Base-by-base conservation (phyloP, 1,140 invertebrate species). In the Sitophilus oryzae region DNA sequence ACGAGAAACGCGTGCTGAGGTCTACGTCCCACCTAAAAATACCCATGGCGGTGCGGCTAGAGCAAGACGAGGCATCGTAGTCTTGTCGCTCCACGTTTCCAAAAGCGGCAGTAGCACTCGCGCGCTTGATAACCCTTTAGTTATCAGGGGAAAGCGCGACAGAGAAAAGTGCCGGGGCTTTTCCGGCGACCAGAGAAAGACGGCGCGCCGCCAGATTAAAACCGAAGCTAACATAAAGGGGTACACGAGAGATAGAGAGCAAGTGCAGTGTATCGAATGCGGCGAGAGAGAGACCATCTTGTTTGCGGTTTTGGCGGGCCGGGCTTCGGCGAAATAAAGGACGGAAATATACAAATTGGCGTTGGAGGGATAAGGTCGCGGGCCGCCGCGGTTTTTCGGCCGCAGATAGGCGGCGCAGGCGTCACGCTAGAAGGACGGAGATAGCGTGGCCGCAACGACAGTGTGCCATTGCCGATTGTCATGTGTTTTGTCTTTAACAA, bases 111-210 rank as follows among this genome's bases (percentile, higher is more conserved):
- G 60, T 58, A 66, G 61, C n/a, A n/a, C n/a, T 64, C 61, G 62
- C 64, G 67, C 68, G 65, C 66, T 61, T 68, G 68, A 70, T 70
- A 71, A 70, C 70, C 70, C 67, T 69, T 70, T 67, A 62, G 64
- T 69, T 71, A 71, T 71, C 70, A 71, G 65, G 63, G 63, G 62
- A 67, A 60, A 50, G 50, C 47, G 43, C 59, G 50, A 62, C 58
- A 60, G 51, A 30, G 55, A 22, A 25, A 23, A 15, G 20, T 20
- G 14, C 45, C 10, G 16, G 16, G 23, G 23, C 8, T 30, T 15
- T 25, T 16, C 40, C 45, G 19, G 37, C 38, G 43, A 23, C 10
- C 37, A n/a, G 21, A 47, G 40, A 42, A 36, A 15, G 50, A 30
- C 25, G n/a, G 46, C 68, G 50, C 60, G 62, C 51, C 38, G 56